A percentile compares a stretch with the other conserved stretches of the same genome.
phyloP scores from a whole-genome alignment of 2,797 vertebrate species.

The Sebastes oblongus region DNA sequence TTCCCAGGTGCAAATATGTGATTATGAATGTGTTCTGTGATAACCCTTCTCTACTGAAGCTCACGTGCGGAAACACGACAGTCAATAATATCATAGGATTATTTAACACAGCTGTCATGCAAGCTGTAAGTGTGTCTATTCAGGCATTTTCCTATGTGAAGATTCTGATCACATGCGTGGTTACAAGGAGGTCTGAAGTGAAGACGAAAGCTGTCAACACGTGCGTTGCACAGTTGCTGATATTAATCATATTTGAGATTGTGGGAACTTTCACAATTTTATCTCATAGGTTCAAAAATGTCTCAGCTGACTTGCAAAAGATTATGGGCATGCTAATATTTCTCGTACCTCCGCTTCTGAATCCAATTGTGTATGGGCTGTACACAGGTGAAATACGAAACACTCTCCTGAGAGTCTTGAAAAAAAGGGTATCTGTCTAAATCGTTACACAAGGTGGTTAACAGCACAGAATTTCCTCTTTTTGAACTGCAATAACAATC shows the following conservation, averaged over 20 bases:
- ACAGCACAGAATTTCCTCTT: neutral
- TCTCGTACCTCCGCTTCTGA: conserved; percentile 76
- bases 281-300: conserved; percentile 76
- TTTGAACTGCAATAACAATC: neutral
- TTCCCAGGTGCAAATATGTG: conserved; percentile 69
- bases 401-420: conserved; percentile 59
- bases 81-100: conserved; percentile 78
- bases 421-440: conserved; percentile 15
- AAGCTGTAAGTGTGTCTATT: conserved; percentile 69
- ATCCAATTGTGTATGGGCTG: conserved; percentile 81
- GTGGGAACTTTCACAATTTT: conserved; percentile 77
- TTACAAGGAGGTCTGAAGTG: conserved; percentile 51
- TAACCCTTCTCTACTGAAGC: conserved; percentile 78
- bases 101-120: conserved; percentile 72
- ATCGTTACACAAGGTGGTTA: neutral
- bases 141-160: conserved; percentile 77
- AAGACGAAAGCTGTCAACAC: conserved; percentile 81
- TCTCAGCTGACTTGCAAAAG: conserved; percentile 75
- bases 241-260: conserved; percentile 78
- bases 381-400: conserved; percentile 77
- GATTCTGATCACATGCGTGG: conserved; percentile 77
- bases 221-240: conserved; percentile 75
- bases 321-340: conserved; percentile 82
- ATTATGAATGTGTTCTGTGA: conserved; percentile 81
- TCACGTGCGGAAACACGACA: conserved; percentile 71